Percentiles rank a stretch among this genome's conserved stretches.
Conservation (phyloP, 53 echinoderm and acorn worm species). For the Astropecten irregularis region DNA sequence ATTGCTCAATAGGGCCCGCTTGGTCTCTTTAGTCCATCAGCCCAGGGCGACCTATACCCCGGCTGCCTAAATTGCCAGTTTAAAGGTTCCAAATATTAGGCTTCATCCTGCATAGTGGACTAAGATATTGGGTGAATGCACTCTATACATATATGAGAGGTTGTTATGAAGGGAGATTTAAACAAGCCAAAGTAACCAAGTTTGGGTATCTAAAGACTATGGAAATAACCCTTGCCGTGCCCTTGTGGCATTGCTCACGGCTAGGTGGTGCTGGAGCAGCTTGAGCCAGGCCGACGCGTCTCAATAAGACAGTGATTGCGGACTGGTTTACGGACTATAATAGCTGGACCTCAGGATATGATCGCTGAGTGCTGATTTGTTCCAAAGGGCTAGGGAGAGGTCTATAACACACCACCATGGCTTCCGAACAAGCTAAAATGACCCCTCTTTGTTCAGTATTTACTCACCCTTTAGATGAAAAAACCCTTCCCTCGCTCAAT, state of each 20-base stretch:
- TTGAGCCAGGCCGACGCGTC: background rate
- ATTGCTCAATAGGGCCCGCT: background rate
- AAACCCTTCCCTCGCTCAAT: background rate
- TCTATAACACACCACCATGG: conserved; percentile 30
- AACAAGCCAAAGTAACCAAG: conserved; percentile 56
- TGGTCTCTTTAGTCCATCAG: background rate
- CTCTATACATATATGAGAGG: conserved; percentile 9
- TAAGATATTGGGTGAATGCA: conserved; percentile 19
- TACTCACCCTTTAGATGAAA: conserved; percentile 36
- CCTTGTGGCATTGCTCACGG: conserved; percentile 24
- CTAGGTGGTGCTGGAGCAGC: background rate
- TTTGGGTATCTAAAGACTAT: conserved; percentile 45
- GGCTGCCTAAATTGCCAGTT: background rate
- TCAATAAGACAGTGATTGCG: conserved; percentile 15
- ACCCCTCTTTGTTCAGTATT: conserved; percentile 55
- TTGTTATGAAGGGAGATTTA: conserved; percentile 35
- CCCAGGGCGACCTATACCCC: conserved; percentile 6
- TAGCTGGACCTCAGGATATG: too few species aligned
- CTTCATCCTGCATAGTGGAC: too few species aligned
- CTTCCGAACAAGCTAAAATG: conserved; percentile 19
- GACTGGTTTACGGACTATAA: too few species aligned
- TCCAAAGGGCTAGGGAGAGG: too few species aligned
- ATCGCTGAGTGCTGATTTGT: too few species aligned
- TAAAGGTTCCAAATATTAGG: background rate
- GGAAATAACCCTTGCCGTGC: conserved; percentile 17